These are phyloP conservation scores for Scalopus aquaticus DNA, from an alignment of 2,113 vertebrate species.

Conservation along the genomic window DNA sequence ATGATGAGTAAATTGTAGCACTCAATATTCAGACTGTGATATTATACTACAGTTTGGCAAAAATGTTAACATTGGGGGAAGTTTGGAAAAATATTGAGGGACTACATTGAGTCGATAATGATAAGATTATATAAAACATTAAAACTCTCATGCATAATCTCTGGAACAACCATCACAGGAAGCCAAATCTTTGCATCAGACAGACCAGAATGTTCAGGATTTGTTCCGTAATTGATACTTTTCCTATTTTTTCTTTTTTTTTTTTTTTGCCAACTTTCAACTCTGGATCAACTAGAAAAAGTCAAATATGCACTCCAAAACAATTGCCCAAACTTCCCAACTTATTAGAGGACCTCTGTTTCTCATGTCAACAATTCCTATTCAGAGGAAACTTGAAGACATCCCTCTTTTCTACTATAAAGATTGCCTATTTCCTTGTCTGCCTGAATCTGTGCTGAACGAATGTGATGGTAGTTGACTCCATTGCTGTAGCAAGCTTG, in stretches of 20 bases:
- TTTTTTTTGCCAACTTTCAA: slow-evolving; percentile 1
- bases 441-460: neutral
- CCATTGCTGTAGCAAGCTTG: neutral
- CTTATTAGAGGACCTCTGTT: neutral
- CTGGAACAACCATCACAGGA: neutral
- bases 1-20: neutral
- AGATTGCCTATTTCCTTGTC: neutral
- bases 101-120: neutral
- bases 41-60: neutral
- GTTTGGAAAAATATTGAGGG: neutral
- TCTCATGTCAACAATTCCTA: neutral
- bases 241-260: too few species aligned
- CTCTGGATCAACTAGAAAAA: neutral
- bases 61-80: neutral
- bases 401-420: neutral
- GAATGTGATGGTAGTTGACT: neutral
- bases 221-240: neutral
- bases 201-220: neutral
- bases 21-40: neutral
- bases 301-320: neutral
- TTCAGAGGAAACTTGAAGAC: neutral
- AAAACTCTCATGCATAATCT: neutral
- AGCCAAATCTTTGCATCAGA: neutral
- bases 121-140: neutral
- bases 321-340: neutral